Base-by-base conservation (phyloP, 2,888 invertebrate species). In the Strigamia crassipes region DNA sequence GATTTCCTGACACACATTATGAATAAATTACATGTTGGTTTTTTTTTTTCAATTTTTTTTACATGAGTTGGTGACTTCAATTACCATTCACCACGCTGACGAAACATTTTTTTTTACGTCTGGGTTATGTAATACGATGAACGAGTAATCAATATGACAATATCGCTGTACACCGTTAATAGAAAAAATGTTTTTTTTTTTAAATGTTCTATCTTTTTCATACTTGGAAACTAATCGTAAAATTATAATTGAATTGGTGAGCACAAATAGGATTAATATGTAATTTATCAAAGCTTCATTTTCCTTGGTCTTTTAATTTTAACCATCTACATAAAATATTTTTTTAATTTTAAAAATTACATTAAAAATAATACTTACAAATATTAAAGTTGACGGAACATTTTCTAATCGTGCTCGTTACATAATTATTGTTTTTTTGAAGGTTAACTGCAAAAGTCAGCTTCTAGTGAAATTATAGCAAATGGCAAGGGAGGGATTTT, bases 401-500 rank as follows among this genome's bases (percentile, higher is more conserved):
- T 38, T 38, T 38, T 6, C 38, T 6, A n/a, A n/a, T n/a, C n/a
- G n/a, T n/a, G n/a, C n/a, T n/a, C n/a, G 38, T 38, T 38, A 38
- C 6, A 38, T 38, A 38, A 38, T 38, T 38, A 38, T 38, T 38
- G 21, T 56, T 56, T 56, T 27, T 56, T 56, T 18, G 21, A 56
- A 56, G 56, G 6, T 18, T 56, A 18, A 56, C 15, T 38, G 38
- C 38, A 38, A 10, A 38, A 38, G 38, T 38, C 38, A 38, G 38
- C 5, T 9, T n/a, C 56, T 9, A 56, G 18, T 18, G 10, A 56
- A 18, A 18, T 18, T n/a, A n/a, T n/a, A n/a, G 73, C 12, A 73
- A 73, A 31, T 73, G n/a, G 73, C 73, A 73, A 73, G 31, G 31
- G 73, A 73, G 31, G 73, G 73, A 31, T 73, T 27, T 73, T 73